Base-by-base conservation (phyloP, 2,113 vertebrate species). In the Podarcis cretensis region DNA sequence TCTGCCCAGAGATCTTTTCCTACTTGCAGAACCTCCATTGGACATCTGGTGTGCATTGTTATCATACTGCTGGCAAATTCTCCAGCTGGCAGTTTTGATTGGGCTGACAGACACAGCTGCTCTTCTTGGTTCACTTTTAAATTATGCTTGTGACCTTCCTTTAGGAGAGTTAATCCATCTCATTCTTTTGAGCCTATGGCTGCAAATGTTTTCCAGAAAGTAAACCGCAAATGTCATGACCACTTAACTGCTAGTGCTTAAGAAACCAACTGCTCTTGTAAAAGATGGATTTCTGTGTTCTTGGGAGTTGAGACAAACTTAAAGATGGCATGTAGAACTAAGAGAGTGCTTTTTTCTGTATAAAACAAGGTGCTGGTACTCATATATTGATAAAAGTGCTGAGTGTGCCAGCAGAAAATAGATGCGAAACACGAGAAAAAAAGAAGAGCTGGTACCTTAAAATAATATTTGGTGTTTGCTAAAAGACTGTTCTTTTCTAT, bases 111-210 rank as follows among this genome's bases (percentile, higher is more conserved):
- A 94, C 94, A 93, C 95, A 97, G 96, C 95, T 97, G 95, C 93
- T 96, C 89, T 94, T 96, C 93, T 97, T 93, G 89, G 92, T 94
- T 96, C 93, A 92, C 94, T 96, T 96, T 92, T 96, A 96, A 97
- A 95, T 96, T 95, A 96, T 96, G 94, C 93, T 96, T 97, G 95
- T 97, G 96, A 97, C 96, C 95, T 96, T 97, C 94, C 91, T 90
- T 96, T 90, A 94, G 95, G 92, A 92, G 85, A 96, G 95, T 97
- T 97, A 96, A 96, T 96, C 94, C 91, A 65, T 95, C 91, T 96
- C 95, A 90, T 93, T 94, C 40, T 93, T 96, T 97, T 96, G 95
- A 96, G 92, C 92, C 90, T 89, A 77, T 95, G 92, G 91, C 92
- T 93, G 89, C 94, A 96, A 96, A 96, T 96, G 92, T 91, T 97